A percentile compares a stretch with the other conserved stretches of the same genome.
These are phyloP conservation scores for Mamestra configurata DNA, from an alignment of 1,140 invertebrate species.

Conservation along the genomic window DNA sequence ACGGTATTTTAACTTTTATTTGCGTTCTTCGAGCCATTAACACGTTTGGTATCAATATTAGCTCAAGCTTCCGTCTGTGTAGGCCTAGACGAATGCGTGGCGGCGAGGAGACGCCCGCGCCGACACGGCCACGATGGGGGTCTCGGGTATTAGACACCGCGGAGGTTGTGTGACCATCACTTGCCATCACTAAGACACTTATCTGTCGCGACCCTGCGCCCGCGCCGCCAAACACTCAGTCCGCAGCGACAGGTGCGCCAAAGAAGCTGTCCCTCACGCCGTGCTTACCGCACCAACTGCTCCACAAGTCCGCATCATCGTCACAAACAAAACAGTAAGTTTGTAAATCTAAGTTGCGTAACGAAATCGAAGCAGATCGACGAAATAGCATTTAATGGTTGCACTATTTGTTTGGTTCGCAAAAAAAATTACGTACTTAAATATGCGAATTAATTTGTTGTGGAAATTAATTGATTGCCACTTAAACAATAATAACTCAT, in stretches of 20 bases:
- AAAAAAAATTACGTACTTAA: too few relatives aligned
- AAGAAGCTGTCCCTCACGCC: constrained; percentile 17
- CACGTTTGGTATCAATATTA: constrained; percentile 19
- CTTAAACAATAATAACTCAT: not conserved
- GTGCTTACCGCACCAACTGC: constrained; percentile 6
- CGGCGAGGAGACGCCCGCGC: too few relatives aligned
- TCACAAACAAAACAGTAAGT: constrained; percentile 37
- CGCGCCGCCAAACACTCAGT: not conserved
- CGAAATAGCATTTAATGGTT: too few relatives aligned
- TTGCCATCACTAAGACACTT: not conserved
- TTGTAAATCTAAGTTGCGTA: not conserved
- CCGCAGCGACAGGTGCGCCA: constrained; percentile 17
- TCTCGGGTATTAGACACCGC: too few relatives aligned
- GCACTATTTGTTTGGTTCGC: too few relatives aligned
- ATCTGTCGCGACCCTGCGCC: not conserved
- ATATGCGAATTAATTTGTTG: not conserved
- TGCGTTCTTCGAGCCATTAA: constrained; percentile 4
- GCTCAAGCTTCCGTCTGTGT: not conserved
- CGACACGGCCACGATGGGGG: too few relatives aligned
- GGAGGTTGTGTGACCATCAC: not conserved
- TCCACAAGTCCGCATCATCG: not conserved
- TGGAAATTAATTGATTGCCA: not conserved
- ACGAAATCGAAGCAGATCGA: not conserved
- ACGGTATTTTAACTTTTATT: not conserved
- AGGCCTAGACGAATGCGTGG: not conserved